Evolutionary conservation across 2,888 invertebrate species (phyloP).

Genomic region (Leptopilina drosophilae): DNA sequence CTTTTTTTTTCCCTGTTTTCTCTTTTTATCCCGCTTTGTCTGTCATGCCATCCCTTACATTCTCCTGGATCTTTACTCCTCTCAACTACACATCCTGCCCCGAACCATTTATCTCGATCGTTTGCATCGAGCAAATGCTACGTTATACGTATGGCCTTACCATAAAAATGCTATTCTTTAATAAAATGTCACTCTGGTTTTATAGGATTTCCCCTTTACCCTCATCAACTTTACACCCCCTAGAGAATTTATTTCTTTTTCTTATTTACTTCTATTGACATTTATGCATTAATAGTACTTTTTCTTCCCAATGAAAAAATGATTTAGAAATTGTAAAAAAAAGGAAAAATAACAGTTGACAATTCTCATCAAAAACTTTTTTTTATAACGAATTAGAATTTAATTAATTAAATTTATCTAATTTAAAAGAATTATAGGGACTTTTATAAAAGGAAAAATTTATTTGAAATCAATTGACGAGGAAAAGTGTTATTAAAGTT

Average conservation of each 20-base stretch:
- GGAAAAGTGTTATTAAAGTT: constrained; percentile 17
- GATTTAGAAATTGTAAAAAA: no score
- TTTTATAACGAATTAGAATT: no score
- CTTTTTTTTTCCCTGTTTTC: constrained; percentile 47
- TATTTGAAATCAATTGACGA: constrained; percentile 9
- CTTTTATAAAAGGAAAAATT: no score
- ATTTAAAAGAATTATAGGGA: no score
- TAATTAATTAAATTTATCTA: no score
- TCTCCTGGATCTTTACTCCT: constrained; percentile 53
- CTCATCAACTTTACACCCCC: neutral
- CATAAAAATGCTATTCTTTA: constrained; percentile 38
- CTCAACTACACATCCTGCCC: constrained; percentile 60
- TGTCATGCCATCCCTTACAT: constrained; percentile 47
- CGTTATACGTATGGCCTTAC: constrained; percentile 19
- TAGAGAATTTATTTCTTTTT: neutral
- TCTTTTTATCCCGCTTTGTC: constrained; percentile 42
- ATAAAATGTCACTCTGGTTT: constrained; percentile 19
- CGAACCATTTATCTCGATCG: constrained; percentile 74
- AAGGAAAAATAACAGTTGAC: no score
- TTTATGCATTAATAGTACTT: neutral
- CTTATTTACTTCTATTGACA: neutral
- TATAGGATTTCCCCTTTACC: neutral
- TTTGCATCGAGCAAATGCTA: constrained; percentile 67
- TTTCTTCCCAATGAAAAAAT: neutral
- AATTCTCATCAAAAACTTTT: no score